These are phyloP conservation scores for Noctua fimbriata DNA, from an alignment of 2,888 invertebrate genomes.

Conservation along the genomic window DNA sequence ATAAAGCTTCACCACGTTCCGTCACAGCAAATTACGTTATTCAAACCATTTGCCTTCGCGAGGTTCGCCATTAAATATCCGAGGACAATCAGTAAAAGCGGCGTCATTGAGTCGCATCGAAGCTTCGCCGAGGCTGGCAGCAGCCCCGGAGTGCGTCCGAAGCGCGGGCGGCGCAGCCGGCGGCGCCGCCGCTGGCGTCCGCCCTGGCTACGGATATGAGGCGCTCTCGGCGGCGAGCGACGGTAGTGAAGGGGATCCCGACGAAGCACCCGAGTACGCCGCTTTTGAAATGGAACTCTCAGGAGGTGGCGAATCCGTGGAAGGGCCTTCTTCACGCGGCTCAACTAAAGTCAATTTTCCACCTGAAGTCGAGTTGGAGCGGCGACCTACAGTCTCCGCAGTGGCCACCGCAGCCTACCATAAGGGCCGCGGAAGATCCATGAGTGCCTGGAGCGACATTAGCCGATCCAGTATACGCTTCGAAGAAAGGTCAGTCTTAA, in stretches of 20 bases:
- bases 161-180: constrained; percentile 77
- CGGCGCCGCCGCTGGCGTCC: constrained; percentile 83
- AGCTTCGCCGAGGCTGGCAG: constrained; percentile 84
- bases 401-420: constrained; percentile 86
- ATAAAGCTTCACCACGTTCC: constrained; percentile 87
- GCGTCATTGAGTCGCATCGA: constrained; percentile 88
- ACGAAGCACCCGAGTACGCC: constrained; percentile 84
- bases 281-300: constrained; percentile 87
- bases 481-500: constrained; percentile 92
- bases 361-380: constrained; percentile 89
- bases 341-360: constrained; percentile 93
- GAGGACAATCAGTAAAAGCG: constrained; percentile 84
- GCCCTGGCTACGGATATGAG: constrained; percentile 88
- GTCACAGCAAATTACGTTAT: constrained; percentile 88
- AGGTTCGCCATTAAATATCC: constrained; percentile 82
- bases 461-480: constrained; percentile 95
- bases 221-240: constrained; percentile 88
- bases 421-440: constrained; percentile 92
- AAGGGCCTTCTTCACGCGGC: constrained; percentile 86
- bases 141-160: constrained; percentile 80
- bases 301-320: constrained; percentile 84
- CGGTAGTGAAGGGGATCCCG: constrained; percentile 86
- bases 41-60: constrained; percentile 84
- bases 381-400: constrained; percentile 85
- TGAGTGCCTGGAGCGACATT: constrained; percentile 97